Evolutionary conservation across 1,140 invertebrate species (phyloP), one percentile per base, ranked within the genome.

Genomic region (Euwallacea similis): DNA sequence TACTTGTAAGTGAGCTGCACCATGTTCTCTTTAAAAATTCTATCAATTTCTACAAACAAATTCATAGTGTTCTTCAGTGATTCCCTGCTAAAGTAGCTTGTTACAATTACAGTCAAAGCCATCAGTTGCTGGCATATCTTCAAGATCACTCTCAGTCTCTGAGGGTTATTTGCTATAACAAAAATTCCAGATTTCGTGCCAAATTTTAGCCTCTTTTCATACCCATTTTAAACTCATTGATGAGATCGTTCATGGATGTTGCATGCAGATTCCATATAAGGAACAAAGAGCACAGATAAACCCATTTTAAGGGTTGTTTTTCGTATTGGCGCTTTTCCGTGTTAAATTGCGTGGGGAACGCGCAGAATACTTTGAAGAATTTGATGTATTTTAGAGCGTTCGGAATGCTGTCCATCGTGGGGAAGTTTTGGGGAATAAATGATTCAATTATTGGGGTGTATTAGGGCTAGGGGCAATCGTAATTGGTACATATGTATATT

Each of bases 111-210:
- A 15, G 21, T 42, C 15, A 68, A 42, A 9, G 55, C 4, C 15
- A 58, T 60, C 8, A 68, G 7, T 42, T 60, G 42, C 41, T 68
- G 66, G 46, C n/a, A 68, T 13, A 59, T 16, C 60, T 68, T 68
- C 7, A 68, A 42, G 47, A 8, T n/a, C 10, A 68, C 7, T 53
- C 56, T 16, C 9, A 68, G 9, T 10, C 15, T 59, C 44, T 55
- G 11, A 47, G 9, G 4, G 41, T 10, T 42, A 21, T 55, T 55
- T 13, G 3, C 53, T 66, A 0, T 33, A 33, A 33, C 21, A 41
- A 61, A 9, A 8, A 42, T 59, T 56, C 42, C 15, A n/a, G 8
- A 2, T 33, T 1, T 33, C 4, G 21, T 33, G 21, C 21, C 21
- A 1, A 33, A 33, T 33, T 33, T 1, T 33, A 4, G 21, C 21